phyloP scores from a whole-genome alignment of 2,113 vertebrate genomes.

The rat (Rattus norvegicus) region GRCr8 NC_086029.1:79051501-79052000 shows the following conservation, averaged over 20 bases:
- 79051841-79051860: not conserved
- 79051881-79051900: not conserved
- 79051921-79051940: not conserved
- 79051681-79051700: not conserved
- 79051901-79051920: not conserved
- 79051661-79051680: not conserved
- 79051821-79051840: not conserved
- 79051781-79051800: not conserved
- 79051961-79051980: not conserved
- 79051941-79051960: not conserved
- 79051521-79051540: not conserved
- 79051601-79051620: not conserved
- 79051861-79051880: not conserved
- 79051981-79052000: not conserved
- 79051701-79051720: not conserved
- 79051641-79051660: not conserved
- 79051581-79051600: not conserved
- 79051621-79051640: not conserved
- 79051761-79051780: not conserved
- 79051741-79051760: not conserved
- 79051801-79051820: not conserved
- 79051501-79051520: accelerated
- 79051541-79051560: not conserved
- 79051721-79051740: not conserved
- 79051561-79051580: not conserved